Conservation (phyloP, 2,113 vertebrate species). For the Pseudonaja textilis region DNA sequence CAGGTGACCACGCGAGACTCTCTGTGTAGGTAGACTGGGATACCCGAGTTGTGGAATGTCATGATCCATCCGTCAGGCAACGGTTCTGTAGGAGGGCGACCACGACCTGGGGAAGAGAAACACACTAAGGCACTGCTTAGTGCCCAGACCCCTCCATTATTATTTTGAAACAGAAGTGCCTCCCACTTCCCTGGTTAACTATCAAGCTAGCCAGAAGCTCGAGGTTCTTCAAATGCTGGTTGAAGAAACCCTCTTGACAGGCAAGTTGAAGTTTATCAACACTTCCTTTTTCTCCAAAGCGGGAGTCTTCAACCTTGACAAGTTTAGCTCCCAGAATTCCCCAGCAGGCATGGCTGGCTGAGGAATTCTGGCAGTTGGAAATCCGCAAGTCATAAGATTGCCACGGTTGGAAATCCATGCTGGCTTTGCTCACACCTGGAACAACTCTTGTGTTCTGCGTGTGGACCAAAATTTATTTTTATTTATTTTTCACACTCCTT, state of each 20-base stretch:
- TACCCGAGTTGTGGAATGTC: slow-evolving; percentile 99
- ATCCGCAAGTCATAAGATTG: neutral
- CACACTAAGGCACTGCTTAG: neutral
- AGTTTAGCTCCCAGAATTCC: neutral
- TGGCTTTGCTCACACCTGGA: neutral
- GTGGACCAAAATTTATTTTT: neutral
- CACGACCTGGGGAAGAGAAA: slow-evolving; percentile 81
- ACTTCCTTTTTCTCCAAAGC: neutral
- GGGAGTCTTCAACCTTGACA: neutral
- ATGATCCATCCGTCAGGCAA: slow-evolving; percentile 99
- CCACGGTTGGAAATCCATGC: neutral
- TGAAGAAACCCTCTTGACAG: neutral
- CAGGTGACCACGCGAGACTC: slow-evolving; percentile 97
- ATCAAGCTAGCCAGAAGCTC: neutral
- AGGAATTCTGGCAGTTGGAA: neutral
- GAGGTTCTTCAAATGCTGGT: neutral
- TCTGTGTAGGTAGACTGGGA: slow-evolving; percentile 98
- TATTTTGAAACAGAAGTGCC: neutral
- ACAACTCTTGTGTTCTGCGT: neutral
- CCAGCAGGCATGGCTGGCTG: neutral
- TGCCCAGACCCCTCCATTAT: neutral
- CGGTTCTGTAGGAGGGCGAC: slow-evolving; percentile 94
- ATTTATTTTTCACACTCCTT: neutral
- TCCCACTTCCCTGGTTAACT: neutral
- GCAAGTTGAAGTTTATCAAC: neutral